Evolutionary conservation across 1,140 invertebrate genomes (phyloP), one percentile per base, ranked within the genome.

Genomic region (Papilio machaon): DNA sequence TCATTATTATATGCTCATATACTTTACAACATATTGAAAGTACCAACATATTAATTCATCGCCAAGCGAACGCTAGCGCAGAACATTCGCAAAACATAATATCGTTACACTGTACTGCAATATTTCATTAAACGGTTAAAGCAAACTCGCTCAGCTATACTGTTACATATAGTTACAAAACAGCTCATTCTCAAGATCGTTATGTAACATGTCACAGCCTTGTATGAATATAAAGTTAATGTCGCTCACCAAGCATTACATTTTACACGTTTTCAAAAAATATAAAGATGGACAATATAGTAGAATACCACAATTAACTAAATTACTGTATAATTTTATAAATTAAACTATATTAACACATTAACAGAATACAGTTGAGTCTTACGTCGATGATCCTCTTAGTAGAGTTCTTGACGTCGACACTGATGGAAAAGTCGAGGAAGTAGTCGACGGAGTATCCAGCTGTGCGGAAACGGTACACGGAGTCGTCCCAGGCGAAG

Each of bases 371-470:
- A 30, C 23, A 30, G 23, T 30, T 30, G 23, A 30, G 38, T 96
- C 97, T 96, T 95, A 98, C 98, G 95, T 98, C 98, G 86, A 99
- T 98, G 47, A 98, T 96, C 76, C 98, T 95, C 82, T 96, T 96
- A 0, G 97, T 97, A 38, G 97, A 98, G 91, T 99, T 99, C 91
- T 98, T 98, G n/a, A 98, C 95, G 94, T 99, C 98, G 9, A 98
- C 97, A 5, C 97, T 96, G 79, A 99, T 97, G 52, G 97, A 98
- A 85, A 99, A 98, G 87, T 99, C 98, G n/a, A 99, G 96, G 88
- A 99, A 97, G 89, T 99, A 98, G 91, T 99, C 98, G 60, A 98
- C 97, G 8, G 97, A 98, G 90, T 98, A 98, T 5, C 98, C 98
- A 7, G 95, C 92, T 74, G 95, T 94, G 23, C 97, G 95, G 94